Conservation (phyloP, 1,140 invertebrate genomes). For the Drosophila subobscura region DNA sequence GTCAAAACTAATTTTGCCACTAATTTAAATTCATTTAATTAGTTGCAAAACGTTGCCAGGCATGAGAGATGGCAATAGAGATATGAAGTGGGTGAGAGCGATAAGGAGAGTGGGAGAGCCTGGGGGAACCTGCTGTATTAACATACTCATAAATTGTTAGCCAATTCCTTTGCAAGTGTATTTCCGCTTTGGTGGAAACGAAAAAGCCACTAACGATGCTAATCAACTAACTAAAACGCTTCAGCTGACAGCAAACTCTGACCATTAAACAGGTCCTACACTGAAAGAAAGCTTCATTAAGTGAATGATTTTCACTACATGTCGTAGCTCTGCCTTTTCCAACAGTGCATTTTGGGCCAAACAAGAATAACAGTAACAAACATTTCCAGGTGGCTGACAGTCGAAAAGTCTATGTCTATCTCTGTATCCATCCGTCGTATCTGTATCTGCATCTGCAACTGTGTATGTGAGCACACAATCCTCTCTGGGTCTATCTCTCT, state of each 20-base stretch:
- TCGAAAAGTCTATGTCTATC: slow-evolving; percentile 65
- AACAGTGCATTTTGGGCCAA: slow-evolving; percentile 12
- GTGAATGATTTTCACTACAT: not conserved
- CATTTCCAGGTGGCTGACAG: slow-evolving; percentile 71
- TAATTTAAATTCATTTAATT: slow-evolving; percentile 65
- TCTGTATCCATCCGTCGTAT: slow-evolving; percentile 1
- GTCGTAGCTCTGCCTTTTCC: not conserved
- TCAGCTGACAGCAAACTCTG: slow-evolving; percentile 51
- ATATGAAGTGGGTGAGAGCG: not conserved
- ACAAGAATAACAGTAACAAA: slow-evolving; percentile 51
- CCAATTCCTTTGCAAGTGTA: slow-evolving; percentile 65
- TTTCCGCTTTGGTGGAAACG: slow-evolving; percentile 72
- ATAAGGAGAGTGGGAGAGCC: not conserved
- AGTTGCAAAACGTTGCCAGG: slow-evolving; percentile 33
- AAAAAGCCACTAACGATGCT: slow-evolving; percentile 79
- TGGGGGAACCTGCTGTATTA: slow-evolving; percentile 19
- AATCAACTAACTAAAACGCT: slow-evolving; percentile 79
- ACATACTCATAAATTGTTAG: slow-evolving; percentile 52
- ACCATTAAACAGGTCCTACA: slow-evolving; percentile 20
- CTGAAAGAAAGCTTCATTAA: slow-evolving; percentile 13
- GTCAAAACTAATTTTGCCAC: slow-evolving; percentile 39
- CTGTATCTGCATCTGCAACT: slow-evolving; percentile 16
- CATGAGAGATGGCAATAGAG: slow-evolving; percentile 8
- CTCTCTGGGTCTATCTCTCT: not conserved
- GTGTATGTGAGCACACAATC: slow-evolving; percentile 8